A percentile compares a stretch with the other conserved stretches of the same genome.
Conservation (phyloP, 2,113 vertebrate species). For the Misgurnus anguillicaudatus region DNA sequence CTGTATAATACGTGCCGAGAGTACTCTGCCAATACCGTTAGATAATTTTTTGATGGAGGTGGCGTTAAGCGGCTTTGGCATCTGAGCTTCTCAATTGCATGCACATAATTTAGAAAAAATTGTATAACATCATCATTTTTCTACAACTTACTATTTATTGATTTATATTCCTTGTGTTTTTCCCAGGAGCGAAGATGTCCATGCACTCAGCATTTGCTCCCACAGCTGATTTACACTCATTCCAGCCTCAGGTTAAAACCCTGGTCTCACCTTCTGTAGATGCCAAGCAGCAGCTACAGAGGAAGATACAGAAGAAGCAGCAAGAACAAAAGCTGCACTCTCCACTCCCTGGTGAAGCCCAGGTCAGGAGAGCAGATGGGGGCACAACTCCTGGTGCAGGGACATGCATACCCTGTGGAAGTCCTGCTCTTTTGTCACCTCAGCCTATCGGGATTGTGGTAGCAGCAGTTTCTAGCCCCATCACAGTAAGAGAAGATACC, state of each 20-base stretch:
- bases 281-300: conserved; percentile 97
- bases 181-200: conserved; percentile 83
- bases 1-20: too few species aligned
- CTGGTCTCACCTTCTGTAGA: conserved; percentile 88
- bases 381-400: conserved; percentile 70
- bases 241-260: conserved; percentile 90
- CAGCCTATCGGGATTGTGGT: conserved; percentile 92
- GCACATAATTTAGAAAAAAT: neutral
- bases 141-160: neutral
- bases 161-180: conserved; percentile 24
- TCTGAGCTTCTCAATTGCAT: too few species aligned
- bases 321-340: conserved; percentile 96
- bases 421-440: conserved; percentile 87
- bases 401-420: conserved; percentile 82
- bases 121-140: neutral
- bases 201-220: conserved; percentile 86
- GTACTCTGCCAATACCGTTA: too few species aligned
- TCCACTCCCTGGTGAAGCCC: conserved; percentile 84
- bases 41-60: too few species aligned
- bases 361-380: conserved; percentile 80
- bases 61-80: too few species aligned
- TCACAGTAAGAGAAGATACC: conserved; percentile 78
- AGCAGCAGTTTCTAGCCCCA: conserved; percentile 90
- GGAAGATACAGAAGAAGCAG: conserved; percentile 98
- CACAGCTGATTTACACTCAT: conserved; percentile 88